A percentile compares a stretch with the other conserved stretches of the same genome.
phyloP scores from a whole-genome alignment of 1,140 invertebrate genomes.

The Liolophura sinensis region DNA sequence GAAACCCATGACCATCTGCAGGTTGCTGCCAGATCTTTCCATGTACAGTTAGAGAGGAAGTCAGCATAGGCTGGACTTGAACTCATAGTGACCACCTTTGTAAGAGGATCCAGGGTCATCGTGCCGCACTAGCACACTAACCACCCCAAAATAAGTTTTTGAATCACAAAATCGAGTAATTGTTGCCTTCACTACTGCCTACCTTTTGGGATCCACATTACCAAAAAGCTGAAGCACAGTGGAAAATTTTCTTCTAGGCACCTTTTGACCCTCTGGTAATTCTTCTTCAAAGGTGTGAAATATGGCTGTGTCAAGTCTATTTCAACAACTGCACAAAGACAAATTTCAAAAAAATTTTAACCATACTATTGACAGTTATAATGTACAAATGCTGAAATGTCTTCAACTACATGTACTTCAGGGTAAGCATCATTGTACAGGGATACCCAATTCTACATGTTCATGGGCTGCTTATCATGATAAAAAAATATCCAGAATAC shows the following conservation, averaged over 20 bases:
- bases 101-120: too few species aligned
- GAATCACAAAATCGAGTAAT: background rate
- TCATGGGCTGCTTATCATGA: too few species aligned
- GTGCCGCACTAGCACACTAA: background rate
- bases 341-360: background rate
- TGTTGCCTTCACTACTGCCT: constrained; percentile 6
- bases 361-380: background rate
- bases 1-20: too few species aligned
- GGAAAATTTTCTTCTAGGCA: constrained; percentile 30
- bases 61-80: too few species aligned
- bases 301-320: constrained; percentile 30
- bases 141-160: background rate
- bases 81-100: too few species aligned
- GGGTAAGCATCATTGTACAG: too few species aligned
- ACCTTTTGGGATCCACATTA: constrained; percentile 44
- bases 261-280: constrained; percentile 37
- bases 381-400: background rate
- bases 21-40: too few species aligned
- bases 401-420: too few species aligned
- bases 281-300: constrained; percentile 43
- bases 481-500: too few species aligned
- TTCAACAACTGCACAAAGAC: constrained; percentile 38
- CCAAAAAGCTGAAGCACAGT: constrained; percentile 34
- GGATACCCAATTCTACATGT: too few species aligned
- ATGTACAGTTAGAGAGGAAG: too few species aligned